phyloP scores from a whole-genome alignment of 2,888 invertebrate species.

The Gastrophysa polygoni region DNA sequence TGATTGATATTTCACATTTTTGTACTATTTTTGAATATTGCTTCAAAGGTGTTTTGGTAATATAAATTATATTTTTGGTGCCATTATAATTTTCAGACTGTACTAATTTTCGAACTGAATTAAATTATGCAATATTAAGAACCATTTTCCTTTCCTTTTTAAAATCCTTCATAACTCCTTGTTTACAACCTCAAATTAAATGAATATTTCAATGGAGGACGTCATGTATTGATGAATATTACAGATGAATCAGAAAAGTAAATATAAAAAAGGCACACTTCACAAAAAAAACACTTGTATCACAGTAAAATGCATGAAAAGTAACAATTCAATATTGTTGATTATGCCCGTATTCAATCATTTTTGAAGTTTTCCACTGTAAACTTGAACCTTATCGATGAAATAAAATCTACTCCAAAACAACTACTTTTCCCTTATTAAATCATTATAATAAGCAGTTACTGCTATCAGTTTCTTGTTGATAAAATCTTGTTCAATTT shows the following conservation, averaged over 20 bases:
- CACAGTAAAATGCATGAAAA: not conserved
- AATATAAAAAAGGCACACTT: not conserved
- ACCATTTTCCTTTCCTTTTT: not conserved
- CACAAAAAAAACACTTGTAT: not conserved
- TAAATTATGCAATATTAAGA: too few relatives aligned
- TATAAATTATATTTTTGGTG: not conserved
- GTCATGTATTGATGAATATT: not conserved
- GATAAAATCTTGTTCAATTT: slow-evolving; percentile 91
- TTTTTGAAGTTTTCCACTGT: not conserved
- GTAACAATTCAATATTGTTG: not conserved
- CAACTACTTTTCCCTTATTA: slow-evolving; percentile 55
- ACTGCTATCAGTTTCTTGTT: slow-evolving; percentile 85
- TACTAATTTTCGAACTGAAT: not conserved
- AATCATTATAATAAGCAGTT: slow-evolving; percentile 88
- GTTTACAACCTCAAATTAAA: not conserved
- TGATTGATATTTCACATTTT: not conserved
- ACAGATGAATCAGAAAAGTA: not conserved
- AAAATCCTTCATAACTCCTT: not conserved
- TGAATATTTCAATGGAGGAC: not conserved
- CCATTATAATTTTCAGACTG: not conserved
- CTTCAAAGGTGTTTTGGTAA: not conserved
- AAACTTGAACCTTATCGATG: not conserved
- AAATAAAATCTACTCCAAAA: not conserved
- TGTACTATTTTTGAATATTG: not conserved
- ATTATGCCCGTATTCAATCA: not conserved